Conservation (phyloP, 2,888 invertebrate species). For the Trisateles emortualis region DNA sequence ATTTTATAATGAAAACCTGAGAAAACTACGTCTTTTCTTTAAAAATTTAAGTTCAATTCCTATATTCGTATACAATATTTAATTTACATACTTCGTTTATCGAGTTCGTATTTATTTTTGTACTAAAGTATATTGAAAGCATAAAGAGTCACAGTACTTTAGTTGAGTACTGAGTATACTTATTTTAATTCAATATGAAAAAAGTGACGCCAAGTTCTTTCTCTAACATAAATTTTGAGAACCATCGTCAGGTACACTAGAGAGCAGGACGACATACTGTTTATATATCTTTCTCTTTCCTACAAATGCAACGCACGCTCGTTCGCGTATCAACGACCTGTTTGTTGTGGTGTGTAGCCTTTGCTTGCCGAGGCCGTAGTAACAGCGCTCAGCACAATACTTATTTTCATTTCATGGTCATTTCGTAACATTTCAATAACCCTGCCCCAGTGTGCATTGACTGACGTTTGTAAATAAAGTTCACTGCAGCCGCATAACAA, state of each 20-base stretch:
- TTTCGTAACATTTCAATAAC: constrained; percentile 79
- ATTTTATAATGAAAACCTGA: no score
- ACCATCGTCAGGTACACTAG: constrained; percentile 53
- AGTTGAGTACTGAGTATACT: no score
- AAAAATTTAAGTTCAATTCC: no score
- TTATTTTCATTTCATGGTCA: constrained; percentile 81
- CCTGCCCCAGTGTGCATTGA: constrained; percentile 57
- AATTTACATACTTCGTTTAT: no score
- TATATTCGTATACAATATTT: no score
- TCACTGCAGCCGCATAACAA: constrained; percentile 47
- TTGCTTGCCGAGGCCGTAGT: constrained; percentile 69
- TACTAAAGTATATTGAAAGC: no score
- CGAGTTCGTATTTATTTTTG: no score
- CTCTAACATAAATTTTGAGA: constrained; percentile 54
- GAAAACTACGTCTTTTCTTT: no score
- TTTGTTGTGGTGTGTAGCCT: constrained; percentile 65
- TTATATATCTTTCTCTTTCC: constrained; percentile 73
- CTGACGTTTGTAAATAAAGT: constrained; percentile 67
- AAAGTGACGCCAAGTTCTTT: constrained; percentile 9
- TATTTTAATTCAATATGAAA: neutral
- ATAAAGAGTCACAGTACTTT: no score
- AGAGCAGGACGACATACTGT: constrained; percentile 68
- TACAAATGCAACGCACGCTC: constrained; percentile 66
- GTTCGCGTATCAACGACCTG: constrained; percentile 82
- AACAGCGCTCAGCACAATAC: constrained; percentile 69